A percentile compares a stretch with the other conserved stretches of the same genome.
phyloP scores from a whole-genome alignment of 1,140 invertebrate genomes.

The Drosophila prosaltans region DNA sequence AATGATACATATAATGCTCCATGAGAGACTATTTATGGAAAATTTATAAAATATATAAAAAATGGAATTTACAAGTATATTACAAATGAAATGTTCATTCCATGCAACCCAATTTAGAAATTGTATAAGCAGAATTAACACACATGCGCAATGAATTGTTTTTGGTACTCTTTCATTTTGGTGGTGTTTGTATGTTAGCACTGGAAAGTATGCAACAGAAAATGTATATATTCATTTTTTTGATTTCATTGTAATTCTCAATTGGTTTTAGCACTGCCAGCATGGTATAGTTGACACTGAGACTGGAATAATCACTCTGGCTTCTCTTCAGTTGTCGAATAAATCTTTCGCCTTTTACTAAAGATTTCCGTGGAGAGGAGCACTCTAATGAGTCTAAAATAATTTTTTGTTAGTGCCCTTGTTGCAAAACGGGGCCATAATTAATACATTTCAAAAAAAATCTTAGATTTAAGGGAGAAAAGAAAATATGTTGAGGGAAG shows the following conservation, averaged over 20 bases:
- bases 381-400: constrained; percentile 79
- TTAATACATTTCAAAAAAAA: constrained; percentile 36
- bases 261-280: constrained; percentile 16
- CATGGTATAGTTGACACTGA: neutral
- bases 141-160: constrained; percentile 31
- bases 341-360: constrained; percentile 83
- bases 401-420: constrained; percentile 80
- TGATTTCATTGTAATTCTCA: constrained; percentile 49
- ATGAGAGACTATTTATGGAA: no score
- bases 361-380: constrained; percentile 82
- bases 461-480: no score
- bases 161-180: neutral
- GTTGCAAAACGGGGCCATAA: constrained; percentile 68
- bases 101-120: neutral
- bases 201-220: constrained; percentile 40
- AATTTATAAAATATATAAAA: no score
- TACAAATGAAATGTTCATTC: no score
- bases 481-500: no score
- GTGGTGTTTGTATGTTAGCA: constrained; percentile 4
- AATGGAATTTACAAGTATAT: no score
- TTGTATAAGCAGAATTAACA: neutral
- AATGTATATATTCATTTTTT: no score
- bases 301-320: constrained; percentile 24
- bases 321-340: constrained; percentile 75
- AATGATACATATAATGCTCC: no score